Base-by-base conservation (phyloP, 1,140 invertebrate species). In the Nasonia giraulti region DNA sequence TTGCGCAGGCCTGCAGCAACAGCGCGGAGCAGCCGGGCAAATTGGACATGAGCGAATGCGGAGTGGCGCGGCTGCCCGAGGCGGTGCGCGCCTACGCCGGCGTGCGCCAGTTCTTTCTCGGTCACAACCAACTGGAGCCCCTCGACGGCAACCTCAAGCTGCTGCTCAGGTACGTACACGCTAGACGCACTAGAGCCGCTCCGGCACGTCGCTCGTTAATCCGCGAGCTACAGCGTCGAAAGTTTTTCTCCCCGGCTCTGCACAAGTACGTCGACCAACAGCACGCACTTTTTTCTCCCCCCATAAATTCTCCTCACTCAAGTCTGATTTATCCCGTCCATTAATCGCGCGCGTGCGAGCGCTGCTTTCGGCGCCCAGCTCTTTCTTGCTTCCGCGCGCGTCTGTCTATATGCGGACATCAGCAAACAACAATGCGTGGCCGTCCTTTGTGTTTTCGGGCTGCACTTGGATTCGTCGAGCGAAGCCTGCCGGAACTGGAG, bases 401-500 rank as follows among this genome's bases (percentile, higher is more conserved):
- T 11, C 40, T 23, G 14, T 74, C 10, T 37, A 5, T 5, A 37
- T 3, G 33, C 33, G 33, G 33, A 37, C 33, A 27, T 27, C 27
- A 37, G 5, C 33, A 0, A 37, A 20, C 17, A 17, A 44, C 12
- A 17, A 7, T 47, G 47, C 10, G 20, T 7, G 17, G 23, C 8
- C 17, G 23, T 74, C 17, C 1, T 27, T n/a, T 77, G 23, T 62
- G 23, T 62, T 69, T 44, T 69, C 47, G 10, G 12, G 27, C 33
- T 11, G 10, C 47, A 31, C 47, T 37, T 47, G 47, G 47, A n/a
- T 44, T 78, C 11, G 76, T 10, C 76, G 47, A 14, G 62, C 20
- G 44, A 76, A 93, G 92, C 83, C 94, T 94, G 11, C 94, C 94
- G 31, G 91, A 93, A 31, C 92, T 96, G 27, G 92, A 94, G 75